Evolutionary conservation across 2,888 invertebrate genomes (phyloP), one percentile per base, ranked within the genome.

Genomic region (Ochropleura leucogaster): DNA sequence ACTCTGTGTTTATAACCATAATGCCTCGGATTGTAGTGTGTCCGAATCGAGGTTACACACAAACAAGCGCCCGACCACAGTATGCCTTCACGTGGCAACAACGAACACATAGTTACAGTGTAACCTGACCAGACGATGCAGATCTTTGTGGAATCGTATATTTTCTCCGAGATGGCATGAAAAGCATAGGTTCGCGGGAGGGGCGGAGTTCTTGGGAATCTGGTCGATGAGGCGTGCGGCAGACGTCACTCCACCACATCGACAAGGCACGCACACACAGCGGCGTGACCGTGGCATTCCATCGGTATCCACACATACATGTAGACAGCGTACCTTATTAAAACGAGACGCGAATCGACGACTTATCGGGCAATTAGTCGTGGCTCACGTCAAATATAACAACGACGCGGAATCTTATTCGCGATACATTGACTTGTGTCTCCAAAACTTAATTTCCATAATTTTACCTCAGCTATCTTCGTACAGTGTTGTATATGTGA

Each of bases 351-450:
- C 95, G 95, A 96, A 96, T 96, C 95, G 96, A 95, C 96, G 96
- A 96, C 95, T 96, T 96, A 96, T 96, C 96, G 96, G 95, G 94
- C 96, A 96, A 96, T 96, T 96, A 96, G 96, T 96, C 94, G 95
- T 93, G 93, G 93, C 93, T 92, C 93, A 93, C 94, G 93, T 94
- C 94, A 94, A 94, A 93, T 92, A 90, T 90, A 93, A 88, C 90
- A 86, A 87, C 92, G 95, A 88, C 82, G 72, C 84, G 81, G 85
- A 91, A 88, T 91, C 89, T 84, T 91, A 90, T 92, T 91, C 87
- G 84, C 82, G 87, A 88, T 96, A 94, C 96, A 95, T 94, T 94
- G 95, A 91, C 87, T 89, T 80, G 78, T 86, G 80, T 79, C 42
- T 67, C n/a, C 47, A 64, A 68, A 82, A 57, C 9, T 3, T 40